Base-by-base conservation (phyloP, 1,140 invertebrate species). In the Gyrodactylus salaris region DNA sequence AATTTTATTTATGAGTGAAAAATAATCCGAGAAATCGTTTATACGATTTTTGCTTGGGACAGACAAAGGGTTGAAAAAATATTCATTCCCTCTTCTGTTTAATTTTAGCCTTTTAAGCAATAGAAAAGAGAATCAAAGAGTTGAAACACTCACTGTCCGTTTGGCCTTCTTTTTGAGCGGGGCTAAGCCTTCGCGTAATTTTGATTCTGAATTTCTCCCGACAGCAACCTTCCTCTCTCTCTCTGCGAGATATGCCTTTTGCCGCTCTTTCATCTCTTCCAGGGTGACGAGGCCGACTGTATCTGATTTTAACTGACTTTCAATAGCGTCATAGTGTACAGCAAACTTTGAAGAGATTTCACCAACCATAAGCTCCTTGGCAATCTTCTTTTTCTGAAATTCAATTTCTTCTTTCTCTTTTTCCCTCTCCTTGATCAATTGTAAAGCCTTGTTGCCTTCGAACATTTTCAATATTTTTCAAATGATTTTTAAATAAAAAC, bases 271-370 rank as follows among this genome's bases (percentile, higher is more conserved):
- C 26, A 73, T 25, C 26, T 73, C 72, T 68, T 73, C 72, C n/a
- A 73, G 26, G 26, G 72, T 73, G 23, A 73, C 72, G n/a, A 73
- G 68, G 7, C 72, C 72, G 1, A 73, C 72, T 2, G 72, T 73
- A 7, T 71, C 70, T 1, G 70, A 20, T 2, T 21, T 25, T 16
- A 71, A 25, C 20, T 71, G 21, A 69, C 22, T 25, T 25, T 73
- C 72, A 23, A 23, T 23, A 73, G 26, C 21, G n/a, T 69, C 72
- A 23, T 68, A 23, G 2, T 26, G 72, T 34, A 26, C 23, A 16
- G 72, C 23, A 27, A 73, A 73, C 7, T 25, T 73, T n/a, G 23
- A 26, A 1, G n/a, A 7, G n/a, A 73, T 73, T 73, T 73, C 72
- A 22, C 26, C 72, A 20, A 25, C 24, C 1, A 23, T 23, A 22